Evolutionary conservation across 2,888 invertebrate species (phyloP), one percentile per base, ranked within the genome.

Genomic region (Apoda limacodes): DNA sequence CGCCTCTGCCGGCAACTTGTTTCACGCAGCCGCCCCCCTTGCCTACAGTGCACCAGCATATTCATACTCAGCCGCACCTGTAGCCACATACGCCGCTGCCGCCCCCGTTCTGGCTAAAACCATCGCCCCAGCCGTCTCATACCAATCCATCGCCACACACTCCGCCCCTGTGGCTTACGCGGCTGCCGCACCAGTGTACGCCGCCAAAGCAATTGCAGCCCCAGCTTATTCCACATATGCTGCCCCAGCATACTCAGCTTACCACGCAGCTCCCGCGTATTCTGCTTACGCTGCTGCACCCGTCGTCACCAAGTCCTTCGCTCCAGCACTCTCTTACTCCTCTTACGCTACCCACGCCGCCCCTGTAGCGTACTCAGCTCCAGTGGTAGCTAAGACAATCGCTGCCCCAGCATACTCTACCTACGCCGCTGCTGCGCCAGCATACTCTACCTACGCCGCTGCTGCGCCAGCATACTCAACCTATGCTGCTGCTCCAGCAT

Each of bases 1-100:
- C 42, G 85, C 83, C 51, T 82, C 81, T 54, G 87, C 87, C 33
- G 87, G 88, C 41, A 57, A 81, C 47, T 56, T 86, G 10, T 58
- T 70, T 17, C 70, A 75, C 35, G 67, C 60, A 13, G 59, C 60
- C 32, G 68, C 68, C 19, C 68, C 68, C 5, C 58, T 74, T 17
- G 63, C 72, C 6, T 63, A 72, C 6, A 82, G 85, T 30, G 83
- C 84, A 35, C 80, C 83, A 27, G 72, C 78, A 32, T 83, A 83
- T 3, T 45, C 62, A 13, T 54, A 56, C 39, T 46, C 56, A 43
- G 72, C 82, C 1, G 40, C 39, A 5, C 53, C 60, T 14, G 48
- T 48, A 4, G 42, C 59, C 10, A 35, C 55, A 26, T 45, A 50
- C 13, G 52, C 59, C 31, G 43, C 61, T 12, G 45, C 54, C 4